Evolutionary conservation across 2,113 vertebrate genomes (phyloP).

Genomic region (Odobenus rosmarus): DNA sequence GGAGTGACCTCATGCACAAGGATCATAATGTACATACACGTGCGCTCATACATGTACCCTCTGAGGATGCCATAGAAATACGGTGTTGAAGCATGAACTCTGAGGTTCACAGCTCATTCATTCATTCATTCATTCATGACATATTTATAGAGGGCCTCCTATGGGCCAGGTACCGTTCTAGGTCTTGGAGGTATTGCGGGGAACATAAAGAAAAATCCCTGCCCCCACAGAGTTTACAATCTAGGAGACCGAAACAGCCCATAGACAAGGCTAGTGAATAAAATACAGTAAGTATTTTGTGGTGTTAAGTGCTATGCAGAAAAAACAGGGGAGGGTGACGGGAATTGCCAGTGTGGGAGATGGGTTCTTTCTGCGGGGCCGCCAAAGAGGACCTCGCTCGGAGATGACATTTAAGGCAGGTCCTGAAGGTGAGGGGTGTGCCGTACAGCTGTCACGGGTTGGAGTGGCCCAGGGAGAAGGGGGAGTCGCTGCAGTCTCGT

Average conservation of each 20-base stretch:
- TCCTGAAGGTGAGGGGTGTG: background rate
- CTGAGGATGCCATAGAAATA: background rate
- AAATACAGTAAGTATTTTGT: accelerated
- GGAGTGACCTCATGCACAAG: background rate
- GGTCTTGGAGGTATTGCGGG: background rate
- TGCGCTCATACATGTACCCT: accelerated
- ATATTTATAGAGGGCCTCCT: accelerated
- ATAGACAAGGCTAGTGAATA: background rate
- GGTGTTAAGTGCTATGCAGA: background rate
- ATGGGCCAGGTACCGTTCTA: too few relatives aligned
- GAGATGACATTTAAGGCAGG: background rate
- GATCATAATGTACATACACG: accelerated
- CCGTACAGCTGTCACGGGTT: background rate
- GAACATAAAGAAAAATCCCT: background rate
- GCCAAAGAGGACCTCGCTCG: accelerated
- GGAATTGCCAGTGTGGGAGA: accelerated
- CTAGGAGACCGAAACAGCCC: background rate
- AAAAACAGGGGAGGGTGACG: too few relatives aligned
- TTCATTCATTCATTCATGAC: background rate
- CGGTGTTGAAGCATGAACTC: background rate
- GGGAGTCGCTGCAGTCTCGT: too few relatives aligned
- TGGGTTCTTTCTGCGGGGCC: background rate
- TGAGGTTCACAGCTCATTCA: background rate
- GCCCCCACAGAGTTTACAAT: background rate
- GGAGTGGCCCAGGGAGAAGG: too few relatives aligned